A percentile compares a stretch with the other conserved stretches of the same genome.
phyloP scores from a whole-genome alignment of 2,797 vertebrate species.

The Masticophis lateralis region DNA sequence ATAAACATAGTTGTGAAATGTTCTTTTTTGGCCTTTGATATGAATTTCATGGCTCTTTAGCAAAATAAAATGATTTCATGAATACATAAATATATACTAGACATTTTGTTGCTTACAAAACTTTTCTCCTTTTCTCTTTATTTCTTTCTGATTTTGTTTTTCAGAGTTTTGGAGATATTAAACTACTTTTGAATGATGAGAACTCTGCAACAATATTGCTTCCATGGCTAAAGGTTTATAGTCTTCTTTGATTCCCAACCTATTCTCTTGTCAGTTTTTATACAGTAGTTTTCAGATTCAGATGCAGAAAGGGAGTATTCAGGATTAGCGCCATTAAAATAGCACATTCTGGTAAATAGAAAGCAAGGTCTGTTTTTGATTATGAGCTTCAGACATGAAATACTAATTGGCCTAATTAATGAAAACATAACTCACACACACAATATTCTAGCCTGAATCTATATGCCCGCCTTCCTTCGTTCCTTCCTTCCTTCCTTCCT shows the following conservation, averaged over 20 bases:
- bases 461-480: neutral
- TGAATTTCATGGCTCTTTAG: slow-evolving; percentile 19
- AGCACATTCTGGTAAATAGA: slow-evolving; percentile 29
- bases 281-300: slow-evolving; percentile 30
- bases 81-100: slow-evolving; percentile 44
- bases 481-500: too few relatives aligned
- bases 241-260: slow-evolving; percentile 35
- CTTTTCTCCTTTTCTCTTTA: slow-evolving; percentile 13
- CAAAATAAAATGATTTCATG: slow-evolving; percentile 13
- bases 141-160: neutral
- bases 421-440: neutral
- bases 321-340: slow-evolving; percentile 20
- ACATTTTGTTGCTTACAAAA: slow-evolving; percentile 25
- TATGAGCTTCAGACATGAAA: slow-evolving; percentile 8
- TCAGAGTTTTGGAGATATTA: neutral
- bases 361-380: slow-evolving; percentile 42
- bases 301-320: slow-evolving; percentile 31
- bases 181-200: slow-evolving; percentile 43
- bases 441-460: neutral
- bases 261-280: slow-evolving; percentile 31
- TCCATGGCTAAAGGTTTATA: slow-evolving; percentile 26
- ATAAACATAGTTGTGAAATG: neutral
- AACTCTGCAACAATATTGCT: slow-evolving; percentile 44
- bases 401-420: neutral
- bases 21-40: neutral